Percentiles rank a stretch among this genome's conserved stretches.
phyloP scores from a whole-genome alignment of 2,113 vertebrate genomes.

The Spermophilus dauricus region DNA sequence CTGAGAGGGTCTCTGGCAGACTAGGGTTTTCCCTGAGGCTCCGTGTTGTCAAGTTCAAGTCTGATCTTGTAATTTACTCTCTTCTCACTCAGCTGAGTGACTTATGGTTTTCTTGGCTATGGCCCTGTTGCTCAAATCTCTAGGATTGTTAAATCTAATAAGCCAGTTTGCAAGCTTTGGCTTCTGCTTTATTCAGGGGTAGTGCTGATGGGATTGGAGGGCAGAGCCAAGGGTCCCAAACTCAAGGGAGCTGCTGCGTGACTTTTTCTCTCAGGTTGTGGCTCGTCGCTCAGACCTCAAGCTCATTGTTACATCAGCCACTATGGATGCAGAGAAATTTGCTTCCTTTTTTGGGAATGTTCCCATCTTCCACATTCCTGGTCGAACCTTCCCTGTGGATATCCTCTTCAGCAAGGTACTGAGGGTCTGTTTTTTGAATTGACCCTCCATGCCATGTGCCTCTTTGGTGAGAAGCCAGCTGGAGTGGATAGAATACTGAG shows the following conservation, averaged over 20 bases:
- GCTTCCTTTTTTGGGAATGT: conserved; percentile 98
- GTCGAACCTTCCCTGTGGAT: conserved; percentile 98
- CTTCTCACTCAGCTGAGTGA: background rate
- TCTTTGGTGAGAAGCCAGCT: background rate
- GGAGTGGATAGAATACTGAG: background rate
- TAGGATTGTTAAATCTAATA: background rate
- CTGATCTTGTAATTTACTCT: background rate
- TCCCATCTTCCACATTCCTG: conserved; percentile 98
- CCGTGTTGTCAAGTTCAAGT: background rate
- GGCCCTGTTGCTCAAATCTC: background rate
- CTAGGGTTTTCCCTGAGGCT: background rate
- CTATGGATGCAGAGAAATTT: conserved; percentile 99
- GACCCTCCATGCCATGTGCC: background rate
- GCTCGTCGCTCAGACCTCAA: conserved; percentile 97
- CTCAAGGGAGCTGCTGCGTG: background rate
- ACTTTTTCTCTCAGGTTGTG: conserved; percentile 91
- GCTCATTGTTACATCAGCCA: conserved; percentile 98
- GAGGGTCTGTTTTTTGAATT: background rate
- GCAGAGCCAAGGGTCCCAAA: background rate
- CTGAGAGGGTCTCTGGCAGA: background rate
- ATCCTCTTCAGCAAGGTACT: conserved; percentile 98
- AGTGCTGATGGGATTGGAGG: background rate
- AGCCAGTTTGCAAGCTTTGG: fast-evolving
- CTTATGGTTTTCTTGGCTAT: fast-evolving
- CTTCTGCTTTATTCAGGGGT: background rate